phyloP scores from a whole-genome alignment of 1,140 invertebrate genomes.

The Macrotrachela quadricornifera region DNA sequence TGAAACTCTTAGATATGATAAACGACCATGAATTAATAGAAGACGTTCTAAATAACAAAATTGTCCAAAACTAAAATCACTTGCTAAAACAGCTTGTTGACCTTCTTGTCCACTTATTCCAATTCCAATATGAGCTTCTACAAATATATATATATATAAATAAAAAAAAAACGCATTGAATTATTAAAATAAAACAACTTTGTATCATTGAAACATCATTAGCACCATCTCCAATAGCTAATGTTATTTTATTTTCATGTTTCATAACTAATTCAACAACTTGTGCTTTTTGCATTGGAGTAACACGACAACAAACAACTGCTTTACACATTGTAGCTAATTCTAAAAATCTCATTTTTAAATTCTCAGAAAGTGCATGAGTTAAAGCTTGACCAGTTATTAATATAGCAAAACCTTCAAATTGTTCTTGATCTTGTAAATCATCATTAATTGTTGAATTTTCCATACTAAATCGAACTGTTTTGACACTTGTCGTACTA shows the following conservation, averaged over 20 bases:
- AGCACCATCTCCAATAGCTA: slow-evolving; percentile 88
- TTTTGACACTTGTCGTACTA: neutral
- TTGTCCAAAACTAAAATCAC: slow-evolving; percentile 90
- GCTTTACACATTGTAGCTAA: slow-evolving; percentile 25
- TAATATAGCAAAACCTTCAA: slow-evolving; percentile 62
- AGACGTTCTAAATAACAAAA: slow-evolving; percentile 84
- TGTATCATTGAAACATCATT: slow-evolving; percentile 87
- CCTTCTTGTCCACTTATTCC: slow-evolving; percentile 97
- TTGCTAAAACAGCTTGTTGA: slow-evolving; percentile 86
- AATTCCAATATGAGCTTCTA: slow-evolving; percentile 90
- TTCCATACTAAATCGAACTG: too few relatives aligned
- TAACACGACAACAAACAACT: slow-evolving; percentile 94
- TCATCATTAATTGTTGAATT: too few relatives aligned
- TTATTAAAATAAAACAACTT: neutral
- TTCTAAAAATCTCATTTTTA: slow-evolving; percentile 7
- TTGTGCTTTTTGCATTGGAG: slow-evolving; percentile 86
- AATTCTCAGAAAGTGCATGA: slow-evolving; percentile 7
- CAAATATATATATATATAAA: slow-evolving; percentile 12
- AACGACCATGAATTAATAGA: slow-evolving; percentile 84
- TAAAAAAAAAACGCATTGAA: neutral
- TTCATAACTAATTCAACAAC: slow-evolving; percentile 80
- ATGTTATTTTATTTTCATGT: slow-evolving; percentile 70
- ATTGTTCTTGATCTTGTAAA: too few relatives aligned
- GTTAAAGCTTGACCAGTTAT: slow-evolving; percentile 87
- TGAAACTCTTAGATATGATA: slow-evolving; percentile 81